These are phyloP conservation scores for Lithophane ornitopus DNA, from an alignment of 2,888 invertebrate genomes.

Conservation along the genomic window DNA sequence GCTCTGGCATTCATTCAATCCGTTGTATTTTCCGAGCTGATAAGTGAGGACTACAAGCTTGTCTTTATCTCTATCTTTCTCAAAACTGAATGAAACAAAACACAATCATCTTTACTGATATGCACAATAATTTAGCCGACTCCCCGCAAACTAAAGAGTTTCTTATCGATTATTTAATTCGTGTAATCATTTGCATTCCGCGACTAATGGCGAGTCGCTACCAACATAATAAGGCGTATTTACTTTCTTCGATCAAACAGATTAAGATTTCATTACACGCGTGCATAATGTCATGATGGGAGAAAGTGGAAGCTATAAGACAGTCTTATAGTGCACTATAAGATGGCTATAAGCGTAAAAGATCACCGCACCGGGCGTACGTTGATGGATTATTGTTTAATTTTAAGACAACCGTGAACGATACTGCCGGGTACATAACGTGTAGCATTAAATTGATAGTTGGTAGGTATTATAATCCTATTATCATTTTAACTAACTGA, in stretches of 20 bases:
- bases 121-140: constrained; percentile 4
- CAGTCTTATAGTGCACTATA: constrained; percentile 17
- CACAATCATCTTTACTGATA: background rate
- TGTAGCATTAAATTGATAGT: constrained; percentile 16
- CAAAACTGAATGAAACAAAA: background rate
- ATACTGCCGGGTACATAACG: constrained; percentile 45
- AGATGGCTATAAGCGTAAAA: constrained; percentile 64
- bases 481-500: background rate
- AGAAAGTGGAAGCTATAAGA: constrained; percentile 71
- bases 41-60: background rate
- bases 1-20: background rate
- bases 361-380: constrained; percentile 63
- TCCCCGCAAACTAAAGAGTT: background rate
- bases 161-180: constrained; percentile 45
- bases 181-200: constrained; percentile 61
- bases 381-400: constrained; percentile 66
- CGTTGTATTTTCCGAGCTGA: background rate
- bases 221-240: constrained; percentile 62
- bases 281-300: constrained; percentile 72
- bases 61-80: background rate
- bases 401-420: constrained; percentile 44
- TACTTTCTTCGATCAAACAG: constrained; percentile 68
- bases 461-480: background rate
- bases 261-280: constrained; percentile 71
- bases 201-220: constrained; percentile 51